Evolutionary conservation across 1,140 invertebrate species (phyloP).

Genomic region (Lepidurus arcticus): DNA sequence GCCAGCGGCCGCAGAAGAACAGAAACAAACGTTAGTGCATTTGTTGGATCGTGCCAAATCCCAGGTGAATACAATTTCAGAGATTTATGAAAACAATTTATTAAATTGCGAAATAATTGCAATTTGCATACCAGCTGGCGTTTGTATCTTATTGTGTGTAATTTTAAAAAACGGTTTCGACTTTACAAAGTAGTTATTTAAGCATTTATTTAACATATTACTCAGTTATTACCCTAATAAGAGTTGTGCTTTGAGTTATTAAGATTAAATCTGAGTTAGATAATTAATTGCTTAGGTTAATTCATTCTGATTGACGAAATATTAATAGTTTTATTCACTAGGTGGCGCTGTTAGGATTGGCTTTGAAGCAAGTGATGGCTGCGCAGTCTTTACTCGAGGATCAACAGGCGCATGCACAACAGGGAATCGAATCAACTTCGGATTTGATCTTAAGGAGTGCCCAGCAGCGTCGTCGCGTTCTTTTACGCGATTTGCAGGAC

Average conservation of each 20-base stretch:
- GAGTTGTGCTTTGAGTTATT: background rate
- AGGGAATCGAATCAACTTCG: background rate
- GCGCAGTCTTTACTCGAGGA: background rate
- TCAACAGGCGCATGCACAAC: background rate
- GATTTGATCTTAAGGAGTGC: background rate
- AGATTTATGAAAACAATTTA: background rate
- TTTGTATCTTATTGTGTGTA: background rate
- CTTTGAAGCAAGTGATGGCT: background rate
- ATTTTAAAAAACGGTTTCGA: background rate
- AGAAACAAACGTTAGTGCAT: constrained; percentile 45
- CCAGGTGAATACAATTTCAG: constrained; percentile 39
- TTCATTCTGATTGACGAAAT: background rate
- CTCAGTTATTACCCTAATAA: background rate
- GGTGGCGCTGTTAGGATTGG: background rate
- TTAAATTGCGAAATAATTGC: too few species aligned
- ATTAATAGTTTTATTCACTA: background rate
- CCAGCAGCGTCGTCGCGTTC: background rate
- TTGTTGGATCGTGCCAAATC: constrained; percentile 46
- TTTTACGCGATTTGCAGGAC: background rate
- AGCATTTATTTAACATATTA: background rate
- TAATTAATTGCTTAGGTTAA: background rate
- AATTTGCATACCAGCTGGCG: too few species aligned
- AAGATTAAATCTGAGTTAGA: background rate
- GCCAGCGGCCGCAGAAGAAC: constrained; percentile 49
- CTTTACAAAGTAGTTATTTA: too few species aligned